Conservation (phyloP, 2,797 vertebrate genomes). For the Anguilla pacifica region DNA sequence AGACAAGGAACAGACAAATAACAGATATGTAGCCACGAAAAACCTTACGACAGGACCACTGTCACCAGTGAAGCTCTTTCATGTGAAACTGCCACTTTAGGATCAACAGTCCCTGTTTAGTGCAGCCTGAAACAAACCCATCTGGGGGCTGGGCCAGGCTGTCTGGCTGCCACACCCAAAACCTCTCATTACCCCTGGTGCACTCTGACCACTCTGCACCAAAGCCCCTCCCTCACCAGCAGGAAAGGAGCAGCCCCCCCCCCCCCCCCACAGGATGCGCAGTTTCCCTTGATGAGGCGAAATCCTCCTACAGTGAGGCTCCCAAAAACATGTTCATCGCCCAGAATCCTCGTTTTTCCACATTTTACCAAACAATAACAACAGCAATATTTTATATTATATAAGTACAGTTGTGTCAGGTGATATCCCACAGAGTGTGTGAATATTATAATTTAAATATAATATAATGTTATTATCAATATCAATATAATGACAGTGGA, state of each 20-base stretch:
- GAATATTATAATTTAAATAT: neutral
- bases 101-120: neutral
- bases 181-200: neutral
- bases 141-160: neutral
- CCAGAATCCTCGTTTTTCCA: neutral
- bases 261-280: neutral
- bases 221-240: neutral
- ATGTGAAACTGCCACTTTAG: slow-evolving; percentile 17
- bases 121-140: neutral
- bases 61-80: neutral
- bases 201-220: neutral
- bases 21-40: slow-evolving; percentile 65
- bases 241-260: neutral
- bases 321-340: neutral
- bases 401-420: neutral
- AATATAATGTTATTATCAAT: slow-evolving; percentile 22
- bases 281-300: neutral
- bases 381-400: neutral
- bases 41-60: slow-evolving; percentile 54
- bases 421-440: neutral
- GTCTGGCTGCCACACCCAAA: neutral
- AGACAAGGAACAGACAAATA: slow-evolving; percentile 65
- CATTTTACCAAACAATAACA: too few species aligned
- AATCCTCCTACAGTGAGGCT: neutral
- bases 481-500: slow-evolving; percentile 18